phyloP scores from a whole-genome alignment of 2,888 invertebrate genomes.

The Chloroclystis v-ata region DNA sequence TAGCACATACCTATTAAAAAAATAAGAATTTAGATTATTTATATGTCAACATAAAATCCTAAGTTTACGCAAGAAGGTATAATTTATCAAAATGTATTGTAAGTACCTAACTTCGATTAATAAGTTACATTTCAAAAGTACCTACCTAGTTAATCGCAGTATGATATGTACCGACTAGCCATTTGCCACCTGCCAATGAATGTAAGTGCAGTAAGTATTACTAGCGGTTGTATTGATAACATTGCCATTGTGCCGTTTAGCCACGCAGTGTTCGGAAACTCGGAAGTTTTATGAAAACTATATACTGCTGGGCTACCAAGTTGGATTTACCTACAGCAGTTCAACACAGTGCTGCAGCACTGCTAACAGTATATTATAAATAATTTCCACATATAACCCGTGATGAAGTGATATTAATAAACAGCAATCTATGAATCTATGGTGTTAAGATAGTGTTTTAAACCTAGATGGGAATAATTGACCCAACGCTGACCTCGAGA shows the following conservation, averaged over 20 bases:
- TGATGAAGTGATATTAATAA: too few species aligned
- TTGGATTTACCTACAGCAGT: too few species aligned
- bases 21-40: too few species aligned
- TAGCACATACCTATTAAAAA: neutral
- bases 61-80: too few species aligned
- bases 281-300: neutral
- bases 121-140: neutral
- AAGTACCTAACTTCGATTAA: neutral
- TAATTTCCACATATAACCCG: too few species aligned
- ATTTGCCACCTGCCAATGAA: neutral
- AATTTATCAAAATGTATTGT: too few species aligned
- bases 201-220: slow-evolving; percentile 2
- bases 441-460: slow-evolving; percentile 22
- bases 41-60: too few species aligned
- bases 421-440: too few species aligned
- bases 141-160: slow-evolving; percentile 8
- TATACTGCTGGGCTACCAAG: too few species aligned
- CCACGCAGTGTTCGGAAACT: slow-evolving; percentile 1
- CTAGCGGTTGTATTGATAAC: slow-evolving; percentile 10
- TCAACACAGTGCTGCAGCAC: slow-evolving; percentile 29
- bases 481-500: slow-evolving; percentile 40
- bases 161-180: neutral
- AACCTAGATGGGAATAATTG: slow-evolving; percentile 43
- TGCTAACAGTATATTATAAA: slow-evolving; percentile 32
- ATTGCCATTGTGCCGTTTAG: neutral